Percentiles rank a stretch among this genome's conserved stretches.
phyloP scores from a whole-genome alignment of 2,797 vertebrate genomes.

The Cynodonichthys magdalenae region DNA sequence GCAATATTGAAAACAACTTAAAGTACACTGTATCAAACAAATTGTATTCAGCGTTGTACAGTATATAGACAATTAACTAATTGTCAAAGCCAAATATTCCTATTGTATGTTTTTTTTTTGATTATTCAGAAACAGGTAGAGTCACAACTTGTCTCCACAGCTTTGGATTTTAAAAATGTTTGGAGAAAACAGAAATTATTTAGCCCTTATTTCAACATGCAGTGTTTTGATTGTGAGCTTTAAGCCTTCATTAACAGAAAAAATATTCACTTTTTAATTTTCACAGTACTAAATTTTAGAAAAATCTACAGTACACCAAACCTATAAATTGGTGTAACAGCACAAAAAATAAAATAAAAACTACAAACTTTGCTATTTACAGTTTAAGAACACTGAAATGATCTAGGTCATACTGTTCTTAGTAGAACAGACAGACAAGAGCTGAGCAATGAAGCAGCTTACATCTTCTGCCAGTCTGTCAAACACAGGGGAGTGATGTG shows the following conservation, averaged over 20 bases:
- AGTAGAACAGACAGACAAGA: slow-evolving; percentile 36
- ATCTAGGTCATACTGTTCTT: slow-evolving; percentile 62
- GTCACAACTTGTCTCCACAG: background rate
- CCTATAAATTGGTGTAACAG: slow-evolving; percentile 14
- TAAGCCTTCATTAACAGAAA: slow-evolving; percentile 3
- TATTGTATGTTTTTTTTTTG: background rate
- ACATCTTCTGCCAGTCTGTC: slow-evolving; percentile 43
- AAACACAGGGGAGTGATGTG: slow-evolving; percentile 30
- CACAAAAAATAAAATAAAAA: slow-evolving; percentile 37
- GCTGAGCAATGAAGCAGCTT: slow-evolving; percentile 29
- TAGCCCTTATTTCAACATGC: background rate
- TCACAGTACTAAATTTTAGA: slow-evolving; percentile 2
- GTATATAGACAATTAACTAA: background rate
- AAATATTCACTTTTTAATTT: background rate
- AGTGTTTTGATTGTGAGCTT: background rate
- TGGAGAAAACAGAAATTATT: background rate
- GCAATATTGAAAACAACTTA: background rate
- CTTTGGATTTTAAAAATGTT: background rate
- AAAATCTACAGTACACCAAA: background rate
- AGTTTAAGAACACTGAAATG: slow-evolving; percentile 35
- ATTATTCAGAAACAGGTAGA: background rate
- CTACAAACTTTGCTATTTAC: slow-evolving; percentile 53
- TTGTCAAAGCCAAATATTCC: background rate
- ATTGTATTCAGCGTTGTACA: background rate
- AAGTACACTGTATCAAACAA: background rate